These are phyloP conservation scores for Penelope pileata DNA, from an alignment of 2,113 vertebrate genomes.

Conservation along the genomic window DNA sequence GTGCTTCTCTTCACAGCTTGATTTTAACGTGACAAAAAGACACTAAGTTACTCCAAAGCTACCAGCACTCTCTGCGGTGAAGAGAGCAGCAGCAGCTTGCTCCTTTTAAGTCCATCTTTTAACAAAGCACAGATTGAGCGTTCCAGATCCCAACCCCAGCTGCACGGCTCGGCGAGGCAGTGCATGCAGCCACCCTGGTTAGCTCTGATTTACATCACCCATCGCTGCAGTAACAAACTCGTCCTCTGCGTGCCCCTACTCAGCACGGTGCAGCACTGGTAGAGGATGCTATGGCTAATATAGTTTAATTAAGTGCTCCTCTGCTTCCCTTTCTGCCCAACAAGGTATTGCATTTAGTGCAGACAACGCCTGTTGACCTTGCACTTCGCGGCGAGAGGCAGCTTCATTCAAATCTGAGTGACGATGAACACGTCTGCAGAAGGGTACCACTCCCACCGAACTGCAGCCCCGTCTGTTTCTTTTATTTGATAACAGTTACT, in stretches of 20 bases:
- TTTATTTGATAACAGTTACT: not conserved
- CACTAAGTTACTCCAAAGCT: not conserved
- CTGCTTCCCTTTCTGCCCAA: not conserved
- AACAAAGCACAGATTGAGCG: not conserved
- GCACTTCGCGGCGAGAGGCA: not conserved
- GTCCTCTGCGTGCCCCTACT: accelerated
- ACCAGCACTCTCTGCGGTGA: accelerated
- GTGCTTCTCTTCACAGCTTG: slow-evolving; percentile 22
- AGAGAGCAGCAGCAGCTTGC: not conserved
- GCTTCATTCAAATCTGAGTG: not conserved
- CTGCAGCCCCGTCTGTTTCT: slow-evolving; percentile 51
- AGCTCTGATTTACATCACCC: not conserved
- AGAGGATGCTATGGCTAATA: accelerated
- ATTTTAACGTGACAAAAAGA: not conserved
- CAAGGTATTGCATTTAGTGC: not conserved
- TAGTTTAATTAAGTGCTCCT: not conserved
- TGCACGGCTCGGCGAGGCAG: not conserved
- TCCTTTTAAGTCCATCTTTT: not conserved
- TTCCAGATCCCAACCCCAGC: not conserved
- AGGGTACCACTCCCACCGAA: not conserved
- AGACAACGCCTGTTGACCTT: not conserved
- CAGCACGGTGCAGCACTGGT: accelerated
- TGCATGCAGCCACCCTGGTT: not conserved
- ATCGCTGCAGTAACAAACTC: not conserved
- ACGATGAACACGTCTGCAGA: not conserved